Percentiles rank a stretch among this genome's conserved stretches.
phyloP scores from a whole-genome alignment of 1,140 invertebrate genomes.

The Aphis gossypii region DNA sequence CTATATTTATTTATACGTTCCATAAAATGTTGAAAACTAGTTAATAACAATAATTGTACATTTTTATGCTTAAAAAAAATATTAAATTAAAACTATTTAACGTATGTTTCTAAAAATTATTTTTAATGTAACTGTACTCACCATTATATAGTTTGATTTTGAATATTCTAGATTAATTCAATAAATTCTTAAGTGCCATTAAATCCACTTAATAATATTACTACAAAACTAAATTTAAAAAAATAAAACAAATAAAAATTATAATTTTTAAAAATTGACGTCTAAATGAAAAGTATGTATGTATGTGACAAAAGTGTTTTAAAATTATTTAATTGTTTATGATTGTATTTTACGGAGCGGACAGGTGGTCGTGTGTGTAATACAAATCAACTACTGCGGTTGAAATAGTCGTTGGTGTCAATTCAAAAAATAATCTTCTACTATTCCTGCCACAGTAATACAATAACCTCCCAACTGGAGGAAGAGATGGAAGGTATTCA shows the following conservation, averaged over 20 bases:
- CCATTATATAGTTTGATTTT: neutral
- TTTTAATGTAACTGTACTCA: neutral
- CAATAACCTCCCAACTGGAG: neutral
- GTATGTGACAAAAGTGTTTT: neutral
- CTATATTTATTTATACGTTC: too few species aligned
- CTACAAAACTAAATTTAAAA: neutral
- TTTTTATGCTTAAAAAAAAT: neutral
- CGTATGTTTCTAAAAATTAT: too few species aligned
- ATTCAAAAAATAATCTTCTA: neutral
- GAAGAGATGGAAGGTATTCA: too few species aligned
- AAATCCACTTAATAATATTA: neutral
- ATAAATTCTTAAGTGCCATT: neutral
- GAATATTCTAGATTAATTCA: neutral
- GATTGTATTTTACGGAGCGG: neutral
- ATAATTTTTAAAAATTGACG: neutral
- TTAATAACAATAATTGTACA: too few species aligned
- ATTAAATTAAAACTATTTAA: neutral
- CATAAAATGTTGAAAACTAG: too few species aligned
- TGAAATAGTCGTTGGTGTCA: neutral
- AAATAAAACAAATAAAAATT: neutral
- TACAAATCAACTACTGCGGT: constrained; percentile 18
- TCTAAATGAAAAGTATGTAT: neutral
- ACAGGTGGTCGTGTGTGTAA: constrained; percentile 16
- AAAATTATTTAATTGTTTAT: neutral
- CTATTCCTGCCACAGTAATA: neutral